Conservation (phyloP, 2,888 invertebrate species). For the Seladonia tumulorum region DNA sequence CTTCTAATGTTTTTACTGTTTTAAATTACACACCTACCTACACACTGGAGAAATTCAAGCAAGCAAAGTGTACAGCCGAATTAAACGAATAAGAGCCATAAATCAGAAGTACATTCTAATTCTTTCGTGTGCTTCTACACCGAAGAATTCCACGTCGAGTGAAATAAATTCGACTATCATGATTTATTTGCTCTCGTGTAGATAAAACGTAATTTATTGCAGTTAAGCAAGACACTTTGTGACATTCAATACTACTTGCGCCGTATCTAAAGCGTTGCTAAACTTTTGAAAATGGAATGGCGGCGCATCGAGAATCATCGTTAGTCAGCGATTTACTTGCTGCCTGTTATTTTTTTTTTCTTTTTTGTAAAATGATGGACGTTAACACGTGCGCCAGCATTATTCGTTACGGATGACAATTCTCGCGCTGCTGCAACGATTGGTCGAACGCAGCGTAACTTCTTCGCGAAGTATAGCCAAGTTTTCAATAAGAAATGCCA, state of each 20-base stretch:
- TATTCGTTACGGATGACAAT: neutral
- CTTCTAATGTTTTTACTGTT: too few relatives aligned
- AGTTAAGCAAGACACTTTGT: neutral
- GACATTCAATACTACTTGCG: neutral
- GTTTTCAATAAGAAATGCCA: neutral
- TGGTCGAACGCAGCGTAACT: neutral
- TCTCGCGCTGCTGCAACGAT: neutral
- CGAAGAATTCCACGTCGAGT: neutral
- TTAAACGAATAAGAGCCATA: neutral
- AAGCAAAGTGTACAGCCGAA: neutral
- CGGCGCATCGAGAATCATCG: neutral
- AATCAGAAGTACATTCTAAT: neutral
- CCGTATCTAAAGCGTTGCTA: neutral
- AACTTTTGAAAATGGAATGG: neutral
- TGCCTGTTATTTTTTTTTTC: neutral
- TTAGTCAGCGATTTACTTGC: constrained; percentile 10
- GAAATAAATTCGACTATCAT: constrained; percentile 17
- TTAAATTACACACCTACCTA: too few relatives aligned
- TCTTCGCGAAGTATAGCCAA: neutral
- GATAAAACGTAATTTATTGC: constrained; percentile 12
- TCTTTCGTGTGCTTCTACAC: neutral
- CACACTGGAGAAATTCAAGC: too few relatives aligned
- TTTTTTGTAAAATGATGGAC: neutral
- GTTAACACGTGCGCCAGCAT: neutral
- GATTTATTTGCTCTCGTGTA: neutral